Base-by-base conservation (phyloP, 2,888 invertebrate genomes). In the Ophioninae sp. region DNA sequence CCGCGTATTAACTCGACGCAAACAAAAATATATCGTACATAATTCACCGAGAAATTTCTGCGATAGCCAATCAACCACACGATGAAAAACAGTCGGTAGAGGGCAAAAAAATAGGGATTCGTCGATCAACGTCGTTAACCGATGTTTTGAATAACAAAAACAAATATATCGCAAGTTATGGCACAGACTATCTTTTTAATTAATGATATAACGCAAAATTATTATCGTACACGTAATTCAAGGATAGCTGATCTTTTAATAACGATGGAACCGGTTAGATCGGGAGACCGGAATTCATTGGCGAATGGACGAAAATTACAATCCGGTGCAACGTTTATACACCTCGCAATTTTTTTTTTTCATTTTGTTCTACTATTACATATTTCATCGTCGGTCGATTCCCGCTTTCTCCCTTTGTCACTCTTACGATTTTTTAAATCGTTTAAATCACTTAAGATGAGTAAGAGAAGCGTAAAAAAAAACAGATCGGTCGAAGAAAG, bases 81-180 rank as follows among this genome's bases (percentile, higher is more conserved):
- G 59, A 75, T 23, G 17, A 69, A 64, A 23, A 20, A 7, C n/a
- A 50, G 30, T 62, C 75, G 78, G 78, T 41, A 74, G 81, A 64
- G 56, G 68, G 57, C 21, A 21, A 67, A 21, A 21, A 75, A 56
- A 65, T 7, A 21, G 39, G 37, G 23, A 41, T 56, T 82, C 56
- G 72, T 1, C 21, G 17, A 50, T 79, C 62, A 62, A 39, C 61
- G 62, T 30, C 13, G 20, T 72, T 13, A 41, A 59, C 64, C 50
- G 59, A 72, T 61, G 65, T 72, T 67, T 37, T 39, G 30, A 30
- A 57, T 70, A 86, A 88, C 85, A 84, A 86, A 79, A 78, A 81
- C 68, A 50, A 72, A 88, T 89, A 87, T 89, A 88, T 89, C 84
- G 85, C 84, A 87, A 87, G 85, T 85, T 90, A 91, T 91, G 91